Evolutionary conservation across 2,797 vertebrate genomes (phyloP), one percentile per base, ranked within the genome.

Genomic region (Toxotes lorentzi): DNA sequence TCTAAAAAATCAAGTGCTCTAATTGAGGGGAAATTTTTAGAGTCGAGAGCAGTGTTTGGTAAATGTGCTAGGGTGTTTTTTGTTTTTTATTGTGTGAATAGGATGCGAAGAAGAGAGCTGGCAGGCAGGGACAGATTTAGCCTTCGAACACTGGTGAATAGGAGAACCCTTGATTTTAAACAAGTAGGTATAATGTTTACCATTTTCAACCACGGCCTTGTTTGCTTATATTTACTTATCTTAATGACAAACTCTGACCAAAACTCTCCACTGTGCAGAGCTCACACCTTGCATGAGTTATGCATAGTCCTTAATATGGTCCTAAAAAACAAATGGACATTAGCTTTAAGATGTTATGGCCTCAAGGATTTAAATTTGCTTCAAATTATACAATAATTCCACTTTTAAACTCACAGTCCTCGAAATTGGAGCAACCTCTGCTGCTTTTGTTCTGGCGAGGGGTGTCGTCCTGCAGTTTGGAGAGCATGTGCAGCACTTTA

Each of bases 1-100:
- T 87, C 71, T 90, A 86, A 89, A 86, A 30, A 93, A 94, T 94
- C 92, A 94, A 95, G 93, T 94, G 93, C 50, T 11, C 74, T 89
- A 83, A 93, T 90, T 85, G 47, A 72, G 43, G 63, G 86, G 65
- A 69, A 34, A 41, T 79, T 86, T 82, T 91, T 82, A 50, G 78
- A 81, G 75, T 81, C 1, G 69, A 81, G 83, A 73, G 76, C 76
- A 72, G 74, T 59, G 69, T 77, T 56, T 77, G 56, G 64, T 69
- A 71, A 81, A 83, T 58, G 79, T 34, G 47, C 60, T 2, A 7
- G 24, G 17, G 58, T 67, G 70, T 88, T 86, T 76, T 64, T 86
- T 58, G 81, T 83, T 79, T 80, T 72, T 21, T 60, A 56, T 76
- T 72, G 74, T 78, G 70, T 70, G 63, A 72, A 34, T 16, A 27